Percentiles rank a stretch among this genome's conserved stretches.
Conservation (phyloP, 1,140 invertebrate species). For the Zaprionus africanus region DNA sequence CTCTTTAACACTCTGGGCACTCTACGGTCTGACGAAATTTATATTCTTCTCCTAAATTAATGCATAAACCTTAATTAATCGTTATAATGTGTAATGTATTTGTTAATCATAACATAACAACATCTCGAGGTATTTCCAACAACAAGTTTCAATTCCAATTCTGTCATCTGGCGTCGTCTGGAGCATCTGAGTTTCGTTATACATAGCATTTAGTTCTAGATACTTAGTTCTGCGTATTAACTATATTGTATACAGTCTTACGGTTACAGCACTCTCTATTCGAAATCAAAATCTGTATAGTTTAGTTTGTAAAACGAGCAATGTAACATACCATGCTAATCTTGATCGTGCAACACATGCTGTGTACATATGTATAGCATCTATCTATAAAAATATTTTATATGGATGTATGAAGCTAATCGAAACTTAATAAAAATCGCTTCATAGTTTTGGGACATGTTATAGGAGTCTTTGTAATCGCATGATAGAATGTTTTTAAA, state of each 20-base stretch:
- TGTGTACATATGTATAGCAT: slow-evolving; percentile 26
- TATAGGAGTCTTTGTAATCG: not conserved
- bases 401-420: slow-evolving; percentile 65
- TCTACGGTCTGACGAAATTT: slow-evolving; percentile 65
- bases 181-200: not conserved
- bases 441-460: slow-evolving; percentile 70
- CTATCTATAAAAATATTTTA: slow-evolving; percentile 14
- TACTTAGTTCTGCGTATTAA: slow-evolving; percentile 48
- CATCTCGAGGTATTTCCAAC: slow-evolving; percentile 1
- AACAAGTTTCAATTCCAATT: not conserved
- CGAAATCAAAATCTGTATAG: slow-evolving; percentile 45
- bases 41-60: slow-evolving; percentile 50
- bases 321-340: slow-evolving; percentile 14
- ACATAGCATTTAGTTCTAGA: slow-evolving; percentile 8
- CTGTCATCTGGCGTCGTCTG: not conserved
- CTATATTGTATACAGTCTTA: slow-evolving; percentile 38
- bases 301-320: slow-evolving; percentile 30
- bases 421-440: slow-evolving; percentile 64
- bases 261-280: slow-evolving; percentile 49
- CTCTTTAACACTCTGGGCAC: slow-evolving; percentile 57
- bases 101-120: not conserved
- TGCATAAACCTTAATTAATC: not conserved
- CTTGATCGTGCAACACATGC: slow-evolving; percentile 35
- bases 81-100: not conserved
- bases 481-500: not conserved